These are phyloP conservation scores for Neomicropteryx cornuta DNA, from an alignment of 1,140 invertebrate species.

Conservation along the genomic window DNA sequence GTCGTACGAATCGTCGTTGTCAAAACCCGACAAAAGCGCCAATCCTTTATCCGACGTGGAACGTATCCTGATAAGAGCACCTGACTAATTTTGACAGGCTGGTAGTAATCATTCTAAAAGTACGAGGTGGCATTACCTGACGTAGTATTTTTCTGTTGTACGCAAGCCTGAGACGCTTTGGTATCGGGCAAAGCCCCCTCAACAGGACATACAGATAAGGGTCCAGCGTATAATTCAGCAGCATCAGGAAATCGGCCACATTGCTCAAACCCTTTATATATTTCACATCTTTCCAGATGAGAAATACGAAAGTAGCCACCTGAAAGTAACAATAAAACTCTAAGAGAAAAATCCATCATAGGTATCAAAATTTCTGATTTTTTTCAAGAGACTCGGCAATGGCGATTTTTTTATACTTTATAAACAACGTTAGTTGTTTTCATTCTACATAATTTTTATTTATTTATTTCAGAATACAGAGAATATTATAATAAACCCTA, in stretches of 20 bases:
- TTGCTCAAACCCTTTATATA: constrained; percentile 33
- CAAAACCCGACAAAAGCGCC: no score
- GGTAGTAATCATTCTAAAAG: no score
- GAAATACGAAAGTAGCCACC: constrained; percentile 23
- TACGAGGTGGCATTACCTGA: no score
- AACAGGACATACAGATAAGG: constrained; percentile 73
- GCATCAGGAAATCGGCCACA: constrained; percentile 62
- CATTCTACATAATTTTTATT: no score
- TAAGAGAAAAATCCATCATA: constrained; percentile 21
- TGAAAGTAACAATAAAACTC: constrained; percentile 13
- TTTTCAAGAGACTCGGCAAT: constrained; percentile 40
- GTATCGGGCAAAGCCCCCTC: constrained; percentile 32
- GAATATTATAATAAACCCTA: no score
- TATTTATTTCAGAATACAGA: no score
- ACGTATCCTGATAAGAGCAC: no score
- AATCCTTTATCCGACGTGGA: no score
- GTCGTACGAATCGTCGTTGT: no score
- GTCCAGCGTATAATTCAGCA: constrained; percentile 72
- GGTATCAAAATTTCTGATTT: constrained; percentile 16
- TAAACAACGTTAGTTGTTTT: not conserved
- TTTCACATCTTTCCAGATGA: constrained; percentile 16
- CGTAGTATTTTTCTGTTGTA: no score
- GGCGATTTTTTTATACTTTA: constrained; percentile 12
- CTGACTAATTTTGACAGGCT: no score
- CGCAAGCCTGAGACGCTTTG: no score